A percentile compares a stretch with the other conserved stretches of the same genome.
These are phyloP conservation scores for Nomada ruficornis DNA, from an alignment of 2,888 invertebrate genomes.

Conservation along the genomic window DNA sequence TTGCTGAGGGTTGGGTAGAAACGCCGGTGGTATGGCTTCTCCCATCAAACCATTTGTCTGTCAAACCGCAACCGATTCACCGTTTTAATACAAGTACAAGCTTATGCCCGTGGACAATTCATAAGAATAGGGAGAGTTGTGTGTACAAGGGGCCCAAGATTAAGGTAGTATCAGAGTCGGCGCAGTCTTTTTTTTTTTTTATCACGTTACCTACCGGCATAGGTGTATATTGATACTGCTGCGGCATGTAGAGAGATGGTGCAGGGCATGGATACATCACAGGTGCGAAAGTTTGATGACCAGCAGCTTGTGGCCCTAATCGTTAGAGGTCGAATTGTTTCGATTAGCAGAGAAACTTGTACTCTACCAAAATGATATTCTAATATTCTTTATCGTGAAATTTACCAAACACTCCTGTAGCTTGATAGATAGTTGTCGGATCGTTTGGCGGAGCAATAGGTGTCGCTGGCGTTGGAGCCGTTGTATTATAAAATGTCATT, in stretches of 20 bases:
- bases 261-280: constrained; percentile 83
- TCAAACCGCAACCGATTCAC: constrained; percentile 83
- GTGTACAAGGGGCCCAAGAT: constrained; percentile 47
- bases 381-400: constrained; percentile 13
- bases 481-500: constrained; percentile 83
- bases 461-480: constrained; percentile 80
- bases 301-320: constrained; percentile 81
- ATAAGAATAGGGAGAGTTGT: constrained; percentile 51
- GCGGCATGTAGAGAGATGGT: constrained; percentile 83
- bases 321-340: constrained; percentile 10
- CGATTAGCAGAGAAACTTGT: constrained; percentile 5
- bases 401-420: constrained; percentile 82
- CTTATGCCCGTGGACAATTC: constrained; percentile 60
- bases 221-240: constrained; percentile 83
- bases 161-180: constrained; percentile 44
- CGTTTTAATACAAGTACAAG: constrained; percentile 69
- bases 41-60: constrained; percentile 84
- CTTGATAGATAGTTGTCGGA: constrained; percentile 82
- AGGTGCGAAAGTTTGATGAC: constrained; percentile 82
- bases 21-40: constrained; percentile 85
- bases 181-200: not conserved
- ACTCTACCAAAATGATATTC: not conserved
- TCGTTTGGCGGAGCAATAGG: constrained; percentile 81
- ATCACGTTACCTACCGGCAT: constrained; percentile 81
- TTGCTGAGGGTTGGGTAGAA: constrained; percentile 86